Conservation (phyloP, 2,113 vertebrate genomes). For the Mustela lutreola region DNA sequence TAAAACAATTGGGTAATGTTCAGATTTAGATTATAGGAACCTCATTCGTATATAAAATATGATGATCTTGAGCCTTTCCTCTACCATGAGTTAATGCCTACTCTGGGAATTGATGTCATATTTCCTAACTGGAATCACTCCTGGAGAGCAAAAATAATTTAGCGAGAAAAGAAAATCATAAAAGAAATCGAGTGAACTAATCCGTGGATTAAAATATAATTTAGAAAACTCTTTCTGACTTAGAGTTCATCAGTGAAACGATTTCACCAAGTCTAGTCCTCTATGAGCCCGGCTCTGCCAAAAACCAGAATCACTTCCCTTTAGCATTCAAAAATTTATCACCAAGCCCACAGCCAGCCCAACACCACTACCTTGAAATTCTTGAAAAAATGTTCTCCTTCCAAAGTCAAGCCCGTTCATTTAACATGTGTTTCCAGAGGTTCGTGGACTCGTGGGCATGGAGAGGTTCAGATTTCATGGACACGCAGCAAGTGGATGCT, state of each 20-base stretch:
- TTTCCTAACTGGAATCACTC: conserved; percentile 63
- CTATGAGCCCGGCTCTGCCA: neutral
- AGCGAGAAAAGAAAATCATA: conserved; percentile 74
- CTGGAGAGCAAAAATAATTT: conserved; percentile 78
- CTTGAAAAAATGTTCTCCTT: neutral
- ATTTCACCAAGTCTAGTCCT: neutral
- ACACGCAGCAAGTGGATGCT: neutral
- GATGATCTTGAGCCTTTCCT: conserved; percentile 77
- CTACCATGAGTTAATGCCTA: conserved; percentile 77
- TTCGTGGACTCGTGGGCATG: fast-evolving
- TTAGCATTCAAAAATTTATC: neutral
- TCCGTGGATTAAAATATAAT: conserved; percentile 71
- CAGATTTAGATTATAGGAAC: neutral
- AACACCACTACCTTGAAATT: neutral
- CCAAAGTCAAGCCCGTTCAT: neutral
- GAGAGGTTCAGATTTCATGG: fast-evolving
- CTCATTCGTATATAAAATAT: conserved; percentile 37
- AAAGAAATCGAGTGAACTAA: conserved; percentile 76
- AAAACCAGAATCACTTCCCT: neutral
- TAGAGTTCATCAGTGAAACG: conserved; percentile 46
- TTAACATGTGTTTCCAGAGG: neutral
- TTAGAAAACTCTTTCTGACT: conserved; percentile 52
- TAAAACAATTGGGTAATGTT: conserved; percentile 30
- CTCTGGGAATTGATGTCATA: conserved; percentile 79
- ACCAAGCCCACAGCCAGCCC: neutral